A percentile compares a stretch with the other conserved stretches of the same genome.
These are phyloP conservation scores for Coregonus sp. DNA, from an alignment of 2,797 vertebrate species.

Conservation along the genomic window DNA sequence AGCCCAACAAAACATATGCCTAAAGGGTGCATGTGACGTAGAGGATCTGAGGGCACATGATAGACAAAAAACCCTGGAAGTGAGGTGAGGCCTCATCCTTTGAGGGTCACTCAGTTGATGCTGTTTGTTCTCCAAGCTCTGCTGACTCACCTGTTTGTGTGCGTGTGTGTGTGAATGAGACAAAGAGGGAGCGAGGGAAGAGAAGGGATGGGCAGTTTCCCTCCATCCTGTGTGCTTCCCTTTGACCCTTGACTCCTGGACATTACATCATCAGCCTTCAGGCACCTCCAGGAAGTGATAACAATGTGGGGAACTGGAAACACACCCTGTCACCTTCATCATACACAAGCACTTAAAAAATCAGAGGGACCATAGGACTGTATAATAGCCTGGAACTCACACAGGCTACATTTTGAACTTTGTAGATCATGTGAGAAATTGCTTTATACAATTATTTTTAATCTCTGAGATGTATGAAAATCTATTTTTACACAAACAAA, in stretches of 20 bases:
- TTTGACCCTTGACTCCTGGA: constrained; percentile 60
- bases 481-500: neutral
- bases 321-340: constrained; percentile 37
- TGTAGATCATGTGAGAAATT: neutral
- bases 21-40: constrained; percentile 12
- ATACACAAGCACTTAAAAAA: constrained; percentile 2
- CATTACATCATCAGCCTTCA: constrained; percentile 65
- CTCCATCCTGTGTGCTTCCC: constrained; percentile 49
- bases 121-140: constrained; percentile 53
- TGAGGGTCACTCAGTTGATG: constrained; percentile 26
- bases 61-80: constrained; percentile 4
- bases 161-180: constrained; percentile 13
- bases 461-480: neutral
- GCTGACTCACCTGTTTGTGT: constrained; percentile 70
- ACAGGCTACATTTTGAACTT: neutral
- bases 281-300: constrained; percentile 66
- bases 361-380: neutral
- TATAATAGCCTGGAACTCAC: neutral
- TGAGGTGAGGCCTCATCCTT: constrained; percentile 52
- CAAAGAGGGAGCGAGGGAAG: constrained; percentile 42
- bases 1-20: neutral
- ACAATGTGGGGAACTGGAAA: constrained; percentile 74
- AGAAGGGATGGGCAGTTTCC: constrained; percentile 50
- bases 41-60: constrained; percentile 43
- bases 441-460: neutral